These are phyloP conservation scores for Phenganax marumi DNA, from an alignment of 92 coral and sea anemone genomes.

Conservation along the genomic window DNA sequence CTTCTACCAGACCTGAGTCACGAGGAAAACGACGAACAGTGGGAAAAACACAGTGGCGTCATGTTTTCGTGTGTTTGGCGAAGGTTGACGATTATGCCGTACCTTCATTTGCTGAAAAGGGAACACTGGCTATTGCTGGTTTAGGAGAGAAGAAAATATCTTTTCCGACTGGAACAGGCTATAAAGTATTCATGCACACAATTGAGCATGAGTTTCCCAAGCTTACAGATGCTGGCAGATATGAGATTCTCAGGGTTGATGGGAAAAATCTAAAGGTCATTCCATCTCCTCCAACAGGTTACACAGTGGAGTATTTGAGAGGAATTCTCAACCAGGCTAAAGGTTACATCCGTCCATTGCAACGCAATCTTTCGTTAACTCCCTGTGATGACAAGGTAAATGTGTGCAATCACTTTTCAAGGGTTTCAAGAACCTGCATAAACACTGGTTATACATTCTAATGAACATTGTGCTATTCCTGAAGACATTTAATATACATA, in stretches of 20 bases:
- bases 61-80: conserved; percentile 31
- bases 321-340: too few species aligned
- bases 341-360: too few species aligned
- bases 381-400: too few species aligned
- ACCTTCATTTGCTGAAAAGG: conserved; percentile 32
- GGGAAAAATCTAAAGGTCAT: conserved; percentile 12
- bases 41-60: conserved; percentile 17
- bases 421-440: too few species aligned
- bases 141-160: conserved; percentile 28
- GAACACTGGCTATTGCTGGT: conserved; percentile 30
- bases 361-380: too few species aligned
- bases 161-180: conserved; percentile 10
- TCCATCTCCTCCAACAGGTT: conserved; percentile 34
- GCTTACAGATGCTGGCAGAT: conserved; percentile 25
- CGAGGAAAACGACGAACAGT: not conserved
- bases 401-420: too few species aligned
- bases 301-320: conserved; percentile 9
- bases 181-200: conserved; percentile 17
- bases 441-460: too few species aligned
- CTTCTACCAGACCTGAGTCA: not conserved
- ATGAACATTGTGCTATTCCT: too few species aligned
- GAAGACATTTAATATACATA: too few species aligned
- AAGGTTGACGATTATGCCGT: conserved; percentile 6
- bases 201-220: conserved; percentile 21
- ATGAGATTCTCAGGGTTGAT: conserved; percentile 25